These are phyloP conservation scores for Carollia perspicillata DNA, from an alignment of 2,113 vertebrate species.

Conservation along the genomic window DNA sequence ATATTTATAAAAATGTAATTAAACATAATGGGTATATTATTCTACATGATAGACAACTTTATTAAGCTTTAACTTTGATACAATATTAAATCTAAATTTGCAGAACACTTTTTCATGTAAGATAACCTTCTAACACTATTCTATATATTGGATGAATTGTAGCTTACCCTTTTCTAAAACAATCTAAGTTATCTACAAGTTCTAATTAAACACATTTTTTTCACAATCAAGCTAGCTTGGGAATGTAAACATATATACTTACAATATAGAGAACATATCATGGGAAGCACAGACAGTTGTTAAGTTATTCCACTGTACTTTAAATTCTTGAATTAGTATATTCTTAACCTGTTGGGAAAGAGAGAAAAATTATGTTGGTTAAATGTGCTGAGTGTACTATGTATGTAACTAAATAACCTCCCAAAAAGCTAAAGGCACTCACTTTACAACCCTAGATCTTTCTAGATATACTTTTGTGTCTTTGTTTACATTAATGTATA, in stretches of 20 bases:
- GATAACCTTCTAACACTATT: not conserved
- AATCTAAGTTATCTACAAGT: not conserved
- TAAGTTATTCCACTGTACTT: conserved; percentile 44
- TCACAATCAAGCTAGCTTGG: conserved; percentile 8
- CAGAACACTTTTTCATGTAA: not conserved
- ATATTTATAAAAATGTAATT: not conserved
- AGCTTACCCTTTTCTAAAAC: not conserved
- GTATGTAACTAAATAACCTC: conserved; percentile 13
- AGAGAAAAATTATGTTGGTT: conserved; percentile 40
- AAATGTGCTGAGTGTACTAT: not conserved
- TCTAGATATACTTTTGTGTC: not conserved
- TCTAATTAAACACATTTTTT: not conserved
- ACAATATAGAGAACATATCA: conserved; percentile 56
- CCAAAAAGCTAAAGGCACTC: conserved; percentile 43
- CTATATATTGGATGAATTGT: not conserved
- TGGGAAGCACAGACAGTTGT: conserved; percentile 52
- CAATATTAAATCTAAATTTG: not conserved
- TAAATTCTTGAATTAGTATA: conserved; percentile 60
- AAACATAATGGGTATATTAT: not conserved
- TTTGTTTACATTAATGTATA: conserved; percentile 32
- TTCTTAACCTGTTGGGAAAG: conserved; percentile 53
- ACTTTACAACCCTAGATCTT: conserved; percentile 52
- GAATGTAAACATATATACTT: conserved; percentile 13
- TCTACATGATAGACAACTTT: not conserved
- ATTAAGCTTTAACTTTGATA: not conserved